Evolutionary conservation across 1,140 invertebrate genomes (phyloP).

Genomic region (Aleiodes sp.): DNA sequence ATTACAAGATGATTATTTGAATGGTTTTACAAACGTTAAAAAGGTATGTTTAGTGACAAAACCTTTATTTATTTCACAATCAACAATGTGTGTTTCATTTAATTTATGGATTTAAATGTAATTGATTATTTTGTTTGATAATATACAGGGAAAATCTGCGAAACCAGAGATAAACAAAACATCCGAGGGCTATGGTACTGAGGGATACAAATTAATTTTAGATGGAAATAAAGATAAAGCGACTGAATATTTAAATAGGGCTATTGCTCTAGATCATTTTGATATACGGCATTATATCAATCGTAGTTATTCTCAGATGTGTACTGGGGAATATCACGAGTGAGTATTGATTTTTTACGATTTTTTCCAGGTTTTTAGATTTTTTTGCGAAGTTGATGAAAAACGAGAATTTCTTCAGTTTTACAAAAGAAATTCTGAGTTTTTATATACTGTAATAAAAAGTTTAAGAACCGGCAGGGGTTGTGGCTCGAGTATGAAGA

Average conservation of each 20-base stretch:
- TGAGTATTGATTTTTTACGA: conserved; percentile 19
- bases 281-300: conserved; percentile 34
- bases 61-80: not conserved
- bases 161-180: conserved; percentile 16
- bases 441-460: too few relatives aligned
- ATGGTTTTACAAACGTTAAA: conserved; percentile 27
- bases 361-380: not conserved
- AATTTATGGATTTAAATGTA: conserved; percentile 5
- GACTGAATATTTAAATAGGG: conserved; percentile 24
- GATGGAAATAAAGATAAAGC: conserved; percentile 19
- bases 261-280: conserved; percentile 14
- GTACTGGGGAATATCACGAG: conserved; percentile 20
- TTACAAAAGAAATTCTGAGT: too few relatives aligned
- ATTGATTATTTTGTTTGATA: not conserved
- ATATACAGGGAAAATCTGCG: conserved; percentile 24
- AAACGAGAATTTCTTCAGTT: not conserved
- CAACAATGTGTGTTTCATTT: not conserved
- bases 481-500: too few relatives aligned
- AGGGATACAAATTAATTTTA: conserved; percentile 25
- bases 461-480: too few relatives aligned
- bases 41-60: conserved; percentile 13
- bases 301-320: conserved; percentile 34
- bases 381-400: not conserved
- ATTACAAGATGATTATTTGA: conserved; percentile 5
- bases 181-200: conserved; percentile 24